Evolutionary conservation across 2,113 vertebrate species (phyloP), one percentile per base, ranked within the genome.

Genomic region (Rhynchomys soricoides): DNA sequence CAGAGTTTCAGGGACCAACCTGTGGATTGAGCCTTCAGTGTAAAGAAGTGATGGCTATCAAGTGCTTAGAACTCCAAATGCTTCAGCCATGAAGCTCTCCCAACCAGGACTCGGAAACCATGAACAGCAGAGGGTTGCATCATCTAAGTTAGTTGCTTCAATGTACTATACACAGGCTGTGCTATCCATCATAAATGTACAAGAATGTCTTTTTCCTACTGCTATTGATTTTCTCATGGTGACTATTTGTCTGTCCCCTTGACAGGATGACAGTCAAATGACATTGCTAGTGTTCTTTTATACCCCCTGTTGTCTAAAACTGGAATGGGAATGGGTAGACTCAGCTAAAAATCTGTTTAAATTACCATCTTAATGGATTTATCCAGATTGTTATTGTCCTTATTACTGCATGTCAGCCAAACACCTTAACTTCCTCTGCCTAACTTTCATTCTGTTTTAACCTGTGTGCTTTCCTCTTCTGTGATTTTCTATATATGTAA

Each of bases 181-280:
- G 96, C 92, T 93, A 93, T 93, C 87, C 75, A 89, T 96, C 91
- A 92, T 96, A 96, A 97, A 96, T 91, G 93, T 68, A 94, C 75
- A 95, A 74, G 96, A 90, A 95, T 95, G 59, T 55, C 75, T 96
- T 95, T 97, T 97, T 8, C 92, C 93, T 81, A 89, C 37, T 92
- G 90, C 92, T 96, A 89, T 96, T 93, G 96, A 97, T 96, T 97
- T 96, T 96, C 43, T 40, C 89, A 50, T 71, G 59, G 94, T 96
- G 92, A 94, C 90, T 95, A 74, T 96, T 97, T 96, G 85, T 97
- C 96, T 96, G 62, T 5, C 26, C 21, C 90, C 57, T 89, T 97
- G 95, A 96, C 94, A 96, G 92, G 73, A 89, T 86, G 93, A 86
- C 48, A 83, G 90, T 92, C 10, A 62, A 85, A 83, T 94, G 92